A percentile compares a stretch with the other conserved stretches of the same genome.
Conservation (phyloP, 1,140 invertebrate species). For the Globodera ellingtonae region DNA sequence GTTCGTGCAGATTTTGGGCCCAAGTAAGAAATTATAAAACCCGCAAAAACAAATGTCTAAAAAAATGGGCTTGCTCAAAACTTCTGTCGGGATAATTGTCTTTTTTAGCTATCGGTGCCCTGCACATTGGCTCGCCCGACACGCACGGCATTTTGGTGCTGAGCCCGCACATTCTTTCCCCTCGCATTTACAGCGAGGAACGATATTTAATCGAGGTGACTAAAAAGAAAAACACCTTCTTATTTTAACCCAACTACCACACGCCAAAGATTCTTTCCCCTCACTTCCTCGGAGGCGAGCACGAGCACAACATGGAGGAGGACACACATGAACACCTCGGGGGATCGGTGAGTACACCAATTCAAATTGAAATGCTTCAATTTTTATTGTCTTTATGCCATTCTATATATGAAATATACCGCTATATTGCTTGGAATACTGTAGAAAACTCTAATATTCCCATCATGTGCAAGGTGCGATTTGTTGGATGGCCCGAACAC, state of each 20-base stretch:
- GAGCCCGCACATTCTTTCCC: slow-evolving; percentile 33
- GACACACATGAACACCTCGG: slow-evolving; percentile 25
- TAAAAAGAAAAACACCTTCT: neutral
- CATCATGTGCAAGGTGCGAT: neutral
- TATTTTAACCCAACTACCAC: neutral
- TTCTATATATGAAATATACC: no score
- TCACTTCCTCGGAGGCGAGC: slow-evolving; percentile 31
- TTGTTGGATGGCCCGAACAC: slow-evolving; percentile 26
- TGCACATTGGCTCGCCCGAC: slow-evolving; percentile 33
- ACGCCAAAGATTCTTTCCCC: slow-evolving; percentile 23
- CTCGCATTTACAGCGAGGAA: slow-evolving; percentile 36
- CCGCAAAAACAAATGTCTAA: neutral
- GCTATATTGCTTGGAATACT: no score
- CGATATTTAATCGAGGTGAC: slow-evolving; percentile 38
- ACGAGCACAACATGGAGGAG: slow-evolving; percentile 14
- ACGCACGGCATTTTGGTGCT: slow-evolving; percentile 34
- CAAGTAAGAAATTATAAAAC: slow-evolving; percentile 28
- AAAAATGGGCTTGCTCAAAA: neutral
- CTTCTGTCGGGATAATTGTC: neutral
- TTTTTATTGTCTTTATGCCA: no score
- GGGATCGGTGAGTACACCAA: slow-evolving; percentile 8
- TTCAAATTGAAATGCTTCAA: no score
- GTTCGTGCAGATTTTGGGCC: slow-evolving; percentile 47
- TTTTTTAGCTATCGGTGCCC: slow-evolving; percentile 24
- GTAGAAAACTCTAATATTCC: no score